These are phyloP conservation scores for Holothuria leucospilota DNA, from an alignment of 53 echinoderm and acorn worm genomes.

Conservation along the genomic window DNA sequence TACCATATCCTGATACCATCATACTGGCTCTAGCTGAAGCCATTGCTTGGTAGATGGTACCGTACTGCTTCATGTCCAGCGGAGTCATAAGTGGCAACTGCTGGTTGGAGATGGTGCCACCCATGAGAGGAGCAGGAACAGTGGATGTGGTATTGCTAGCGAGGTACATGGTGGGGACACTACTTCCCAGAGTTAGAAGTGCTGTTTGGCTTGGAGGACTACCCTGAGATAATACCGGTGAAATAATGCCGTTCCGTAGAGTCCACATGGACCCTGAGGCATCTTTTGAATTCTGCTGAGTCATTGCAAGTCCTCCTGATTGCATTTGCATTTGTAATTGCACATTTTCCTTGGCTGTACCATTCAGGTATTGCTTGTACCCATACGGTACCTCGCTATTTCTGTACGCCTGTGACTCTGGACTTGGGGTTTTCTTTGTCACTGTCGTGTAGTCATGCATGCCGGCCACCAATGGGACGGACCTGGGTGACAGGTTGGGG, in stretches of 20 bases:
- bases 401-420: background rate
- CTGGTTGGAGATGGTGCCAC: constrained; percentile 11
- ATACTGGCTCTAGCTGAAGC: constrained; percentile 66
- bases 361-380: background rate
- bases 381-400: background rate
- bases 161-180: constrained; percentile 36
- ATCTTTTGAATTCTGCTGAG: background rate
- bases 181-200: constrained; percentile 21
- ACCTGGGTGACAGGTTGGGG: constrained; percentile 73
- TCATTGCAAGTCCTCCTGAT: constrained; percentile 21
- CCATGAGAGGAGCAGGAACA: constrained; percentile 22
- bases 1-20: constrained; percentile 60
- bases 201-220: constrained; percentile 16
- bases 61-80: constrained; percentile 78
- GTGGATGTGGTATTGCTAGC: constrained; percentile 41
- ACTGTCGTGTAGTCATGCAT: constrained; percentile 71
- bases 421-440: background rate
- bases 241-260: background rate
- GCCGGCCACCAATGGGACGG: constrained; percentile 63
- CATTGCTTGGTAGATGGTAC: constrained; percentile 74
- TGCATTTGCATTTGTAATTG: constrained; percentile 40
- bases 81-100: constrained; percentile 73
- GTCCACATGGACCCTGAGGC: background rate
- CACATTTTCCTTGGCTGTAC: constrained; percentile 32
- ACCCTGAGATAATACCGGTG: constrained; percentile 16